A percentile compares a stretch with the other conserved stretches of the same genome.
Evolutionary conservation across 2,888 invertebrate genomes (phyloP).

Genomic region (Bombylius major): DNA sequence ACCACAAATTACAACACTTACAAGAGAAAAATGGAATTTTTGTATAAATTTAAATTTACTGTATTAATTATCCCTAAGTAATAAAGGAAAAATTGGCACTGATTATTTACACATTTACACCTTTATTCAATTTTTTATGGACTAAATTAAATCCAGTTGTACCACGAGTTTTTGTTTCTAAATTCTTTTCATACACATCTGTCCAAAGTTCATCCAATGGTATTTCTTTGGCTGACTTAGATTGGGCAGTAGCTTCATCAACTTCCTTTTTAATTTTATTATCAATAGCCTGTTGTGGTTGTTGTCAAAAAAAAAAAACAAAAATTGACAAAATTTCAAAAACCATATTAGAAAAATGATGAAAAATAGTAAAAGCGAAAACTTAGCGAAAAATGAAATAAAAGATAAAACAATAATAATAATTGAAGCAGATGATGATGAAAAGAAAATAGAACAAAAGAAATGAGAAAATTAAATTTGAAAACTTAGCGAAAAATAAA

Average conservation of each 20-base stretch:
- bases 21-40: too few species aligned
- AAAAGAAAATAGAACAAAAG: too few species aligned
- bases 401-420: too few species aligned
- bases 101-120: conserved; percentile 24
- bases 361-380: too few species aligned
- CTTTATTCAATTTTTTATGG: conserved; percentile 28
- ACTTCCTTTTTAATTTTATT: conserved; percentile 68
- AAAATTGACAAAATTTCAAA: not conserved
- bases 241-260: conserved; percentile 68
- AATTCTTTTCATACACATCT: conserved; percentile 61
- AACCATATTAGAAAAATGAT: not conserved
- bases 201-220: conserved; percentile 61
- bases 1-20: too few species aligned
- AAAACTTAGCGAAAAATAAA: too few species aligned
- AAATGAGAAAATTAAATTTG: too few species aligned
- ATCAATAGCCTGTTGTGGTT: conserved; percentile 62
- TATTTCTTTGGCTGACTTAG: conserved; percentile 67
- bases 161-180: conserved; percentile 53
- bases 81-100: too few species aligned
- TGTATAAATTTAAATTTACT: too few species aligned
- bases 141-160: conserved; percentile 22
- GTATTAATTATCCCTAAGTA: too few species aligned
- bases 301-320: not conserved
- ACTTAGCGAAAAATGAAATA: too few species aligned
- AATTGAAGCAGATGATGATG: too few species aligned